Percentiles rank a stretch among this genome's conserved stretches.
phyloP scores from a whole-genome alignment of 2,113 vertebrate species.

The Prunella himalayana region DNA sequence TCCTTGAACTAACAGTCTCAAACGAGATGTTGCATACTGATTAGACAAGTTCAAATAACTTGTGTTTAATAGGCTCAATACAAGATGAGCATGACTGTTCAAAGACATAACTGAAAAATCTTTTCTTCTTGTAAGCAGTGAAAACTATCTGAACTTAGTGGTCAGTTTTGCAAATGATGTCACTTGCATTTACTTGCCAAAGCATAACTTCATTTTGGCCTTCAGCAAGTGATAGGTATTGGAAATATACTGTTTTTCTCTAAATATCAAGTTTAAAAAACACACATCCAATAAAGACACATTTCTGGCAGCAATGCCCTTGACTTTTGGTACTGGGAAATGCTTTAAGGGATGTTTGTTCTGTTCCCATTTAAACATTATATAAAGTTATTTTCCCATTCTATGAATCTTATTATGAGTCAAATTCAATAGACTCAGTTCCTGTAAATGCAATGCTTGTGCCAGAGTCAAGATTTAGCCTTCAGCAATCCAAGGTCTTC shows the following conservation, averaged over 20 bases:
- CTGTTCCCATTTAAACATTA: not conserved
- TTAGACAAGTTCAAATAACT: not conserved
- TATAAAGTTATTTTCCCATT: not conserved
- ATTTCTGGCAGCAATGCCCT: not conserved
- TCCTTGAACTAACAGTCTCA: not conserved
- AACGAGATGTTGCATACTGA: not conserved
- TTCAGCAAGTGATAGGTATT: not conserved
- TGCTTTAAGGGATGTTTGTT: not conserved
- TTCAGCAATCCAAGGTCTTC: not conserved
- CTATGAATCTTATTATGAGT: not conserved
- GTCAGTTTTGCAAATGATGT: not conserved
- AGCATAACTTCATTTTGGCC: not conserved
- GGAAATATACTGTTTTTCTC: not conserved
- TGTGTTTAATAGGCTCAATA: not conserved
- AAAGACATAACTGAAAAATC: not conserved
- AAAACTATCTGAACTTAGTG: not conserved
- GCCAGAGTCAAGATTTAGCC: not conserved
- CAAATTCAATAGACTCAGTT: not conserved
- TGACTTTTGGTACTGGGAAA: not conserved
- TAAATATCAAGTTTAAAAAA: not conserved
- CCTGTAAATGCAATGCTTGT: not conserved
- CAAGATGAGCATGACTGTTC: not conserved
- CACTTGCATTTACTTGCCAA: not conserved
- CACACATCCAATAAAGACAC: not conserved
- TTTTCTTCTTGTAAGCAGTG: not conserved